Evolutionary conservation across 2,113 vertebrate genomes (phyloP).

Genomic region (Pterophyllum scalare): DNA sequence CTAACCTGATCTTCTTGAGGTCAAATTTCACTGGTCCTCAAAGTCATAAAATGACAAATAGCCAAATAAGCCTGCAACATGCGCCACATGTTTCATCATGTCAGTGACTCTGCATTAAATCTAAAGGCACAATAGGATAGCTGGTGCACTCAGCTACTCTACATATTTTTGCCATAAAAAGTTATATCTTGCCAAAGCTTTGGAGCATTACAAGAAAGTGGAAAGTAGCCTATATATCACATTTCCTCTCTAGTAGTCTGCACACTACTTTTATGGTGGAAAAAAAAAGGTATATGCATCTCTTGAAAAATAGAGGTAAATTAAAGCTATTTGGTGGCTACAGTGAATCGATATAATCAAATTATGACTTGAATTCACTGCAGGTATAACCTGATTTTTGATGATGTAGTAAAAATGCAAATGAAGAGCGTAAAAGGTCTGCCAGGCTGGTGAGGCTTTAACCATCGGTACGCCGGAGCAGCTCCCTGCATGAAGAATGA

Average conservation of each 20-base stretch:
- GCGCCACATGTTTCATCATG: not conserved
- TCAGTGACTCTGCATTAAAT: not conserved
- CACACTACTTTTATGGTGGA: fast-evolving
- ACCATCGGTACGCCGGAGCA: not conserved
- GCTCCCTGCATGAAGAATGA: not conserved
- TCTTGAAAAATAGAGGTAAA: not conserved
- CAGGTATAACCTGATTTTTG: not conserved
- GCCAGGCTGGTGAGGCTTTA: not conserved
- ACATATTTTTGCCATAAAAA: too few species aligned
- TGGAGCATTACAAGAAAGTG: not conserved
- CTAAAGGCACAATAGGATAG: fast-evolving
- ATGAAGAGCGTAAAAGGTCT: not conserved
- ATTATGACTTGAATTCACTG: not conserved
- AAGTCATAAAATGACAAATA: fast-evolving
- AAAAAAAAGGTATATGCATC: not conserved
- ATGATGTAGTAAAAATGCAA: conserved; percentile 40
- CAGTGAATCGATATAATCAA: not conserved
- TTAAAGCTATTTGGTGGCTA: not conserved
- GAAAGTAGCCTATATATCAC: not conserved
- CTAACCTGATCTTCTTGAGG: too few species aligned
- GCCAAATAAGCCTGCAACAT: not conserved
- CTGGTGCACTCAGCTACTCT: not conserved
- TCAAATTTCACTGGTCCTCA: fast-evolving
- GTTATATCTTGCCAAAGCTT: too few species aligned
- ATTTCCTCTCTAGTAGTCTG: fast-evolving